Conservation (phyloP, 2,797 vertebrate genomes). For the Sternarchorhynchus goeldii region DNA sequence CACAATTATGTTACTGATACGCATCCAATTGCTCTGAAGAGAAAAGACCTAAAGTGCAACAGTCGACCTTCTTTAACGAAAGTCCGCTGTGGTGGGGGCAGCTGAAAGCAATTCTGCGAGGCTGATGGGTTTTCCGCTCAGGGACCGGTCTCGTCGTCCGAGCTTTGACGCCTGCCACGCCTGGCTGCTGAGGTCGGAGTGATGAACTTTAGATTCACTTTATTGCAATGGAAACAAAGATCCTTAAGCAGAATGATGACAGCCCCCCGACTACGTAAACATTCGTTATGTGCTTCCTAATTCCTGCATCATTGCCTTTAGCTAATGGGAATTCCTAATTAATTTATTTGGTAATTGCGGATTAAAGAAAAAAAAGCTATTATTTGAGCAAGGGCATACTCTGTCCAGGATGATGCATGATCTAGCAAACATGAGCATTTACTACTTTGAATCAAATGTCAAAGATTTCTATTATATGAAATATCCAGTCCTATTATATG, state of each 20-base stretch:
- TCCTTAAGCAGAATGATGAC: slow-evolving; percentile 90
- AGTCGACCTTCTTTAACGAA: slow-evolving; percentile 77
- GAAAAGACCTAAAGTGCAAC: slow-evolving; percentile 86
- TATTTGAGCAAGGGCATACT: slow-evolving; percentile 71
- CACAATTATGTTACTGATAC: slow-evolving; percentile 65
- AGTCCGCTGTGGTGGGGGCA: slow-evolving; percentile 57
- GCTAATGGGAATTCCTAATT: slow-evolving; percentile 54
- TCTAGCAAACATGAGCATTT: background rate
- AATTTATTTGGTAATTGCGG: slow-evolving; percentile 56
- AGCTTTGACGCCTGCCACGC: slow-evolving; percentile 78
- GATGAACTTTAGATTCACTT: slow-evolving; percentile 95
- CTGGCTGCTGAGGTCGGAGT: slow-evolving; percentile 89
- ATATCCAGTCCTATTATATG: too few relatives aligned
- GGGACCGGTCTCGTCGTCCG: slow-evolving; percentile 76
- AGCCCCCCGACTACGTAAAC: slow-evolving; percentile 75
- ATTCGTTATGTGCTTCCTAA: slow-evolving; percentile 75
- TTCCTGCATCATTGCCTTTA: slow-evolving; percentile 48
- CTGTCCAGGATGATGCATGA: slow-evolving; percentile 50
- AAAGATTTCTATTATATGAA: too few relatives aligned
- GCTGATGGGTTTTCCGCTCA: slow-evolving; percentile 66
- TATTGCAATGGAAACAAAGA: slow-evolving; percentile 95
- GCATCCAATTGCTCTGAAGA: slow-evolving; percentile 81
- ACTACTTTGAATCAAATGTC: too few relatives aligned
- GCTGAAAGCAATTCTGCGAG: slow-evolving; percentile 40
- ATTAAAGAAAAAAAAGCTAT: slow-evolving; percentile 48